These are phyloP conservation scores for Dolichopus griseipennis DNA, from an alignment of 2,888 invertebrate species.

Conservation along the genomic window DNA sequence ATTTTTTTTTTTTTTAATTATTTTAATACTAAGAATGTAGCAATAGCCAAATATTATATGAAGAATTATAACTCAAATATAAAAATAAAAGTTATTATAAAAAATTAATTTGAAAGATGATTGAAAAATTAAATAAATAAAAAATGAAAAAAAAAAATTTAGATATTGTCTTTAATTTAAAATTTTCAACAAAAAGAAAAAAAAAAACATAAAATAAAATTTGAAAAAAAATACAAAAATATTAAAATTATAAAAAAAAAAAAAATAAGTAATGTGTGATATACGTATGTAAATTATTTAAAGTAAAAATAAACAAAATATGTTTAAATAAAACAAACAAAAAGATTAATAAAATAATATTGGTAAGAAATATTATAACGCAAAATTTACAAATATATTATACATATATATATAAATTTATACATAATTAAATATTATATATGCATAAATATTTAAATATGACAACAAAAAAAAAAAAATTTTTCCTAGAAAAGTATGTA, in stretches of 20 bases:
- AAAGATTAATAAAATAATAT: background rate
- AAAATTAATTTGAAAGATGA: background rate
- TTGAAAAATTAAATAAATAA: background rate
- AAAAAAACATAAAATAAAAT: background rate
- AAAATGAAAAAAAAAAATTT: background rate
- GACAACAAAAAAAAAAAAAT: background rate
- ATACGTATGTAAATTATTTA: background rate
- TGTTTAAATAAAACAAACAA: background rate
- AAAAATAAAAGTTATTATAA: background rate
- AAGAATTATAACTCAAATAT: too few species aligned
- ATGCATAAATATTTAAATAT: background rate
- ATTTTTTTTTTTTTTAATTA: too few species aligned
- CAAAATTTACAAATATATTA: background rate
- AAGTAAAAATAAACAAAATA: background rate
- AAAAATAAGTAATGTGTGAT: constrained; percentile 6
- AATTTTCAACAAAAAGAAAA: background rate
- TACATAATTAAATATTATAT: background rate
- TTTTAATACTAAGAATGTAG: too few species aligned
- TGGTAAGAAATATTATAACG: background rate
- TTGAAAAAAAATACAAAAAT: background rate
- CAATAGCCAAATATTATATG: too few species aligned
- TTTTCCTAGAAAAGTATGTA: background rate
- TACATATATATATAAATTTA: background rate
- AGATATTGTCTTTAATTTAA: background rate
- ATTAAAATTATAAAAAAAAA: background rate